Conservation (phyloP, 1,140 invertebrate genomes). For the Drosophila jambulina region DNA sequence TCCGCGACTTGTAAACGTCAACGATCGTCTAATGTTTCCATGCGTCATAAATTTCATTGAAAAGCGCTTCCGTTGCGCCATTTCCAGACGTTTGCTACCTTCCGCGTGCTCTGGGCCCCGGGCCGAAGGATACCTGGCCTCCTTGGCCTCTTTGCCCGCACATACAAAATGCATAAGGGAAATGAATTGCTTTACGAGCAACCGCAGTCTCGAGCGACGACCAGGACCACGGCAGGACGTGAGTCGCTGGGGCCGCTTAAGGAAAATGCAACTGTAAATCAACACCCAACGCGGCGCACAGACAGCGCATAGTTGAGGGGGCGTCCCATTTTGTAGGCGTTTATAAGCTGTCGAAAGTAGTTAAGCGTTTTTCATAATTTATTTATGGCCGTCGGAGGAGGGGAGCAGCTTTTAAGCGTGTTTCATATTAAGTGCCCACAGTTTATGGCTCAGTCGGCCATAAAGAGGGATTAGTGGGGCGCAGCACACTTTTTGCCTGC, state of each 20-base stretch:
- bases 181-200: slow-evolving; percentile 80
- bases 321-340: slow-evolving; percentile 73
- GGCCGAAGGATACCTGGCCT: slow-evolving; percentile 24
- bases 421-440: slow-evolving; percentile 81
- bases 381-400: slow-evolving; percentile 67
- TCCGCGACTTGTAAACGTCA: slow-evolving; percentile 77
- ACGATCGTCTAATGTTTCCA: slow-evolving; percentile 84
- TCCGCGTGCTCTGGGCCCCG: background rate
- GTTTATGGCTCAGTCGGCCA: slow-evolving; percentile 73
- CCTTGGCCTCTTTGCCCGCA: slow-evolving; percentile 41
- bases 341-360: slow-evolving; percentile 84
- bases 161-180: slow-evolving; percentile 80
- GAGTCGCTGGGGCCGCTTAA: slow-evolving; percentile 27
- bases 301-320: slow-evolving; percentile 58
- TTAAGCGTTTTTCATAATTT: slow-evolving; percentile 84
- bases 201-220: slow-evolving; percentile 66
- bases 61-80: slow-evolving; percentile 83
- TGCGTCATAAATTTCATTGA: slow-evolving; percentile 84
- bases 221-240: slow-evolving; percentile 6
- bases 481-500: slow-evolving; percentile 50
- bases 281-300: slow-evolving; percentile 53
- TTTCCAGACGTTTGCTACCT: slow-evolving; percentile 49
- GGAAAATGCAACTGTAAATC: slow-evolving; percentile 83
- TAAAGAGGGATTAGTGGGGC: slow-evolving; percentile 71
- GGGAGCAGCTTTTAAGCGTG: slow-evolving; percentile 73